Evolutionary conservation across 2,888 invertebrate genomes (phyloP), one percentile per base, ranked within the genome.

Genomic region (Molorchus minor): DNA sequence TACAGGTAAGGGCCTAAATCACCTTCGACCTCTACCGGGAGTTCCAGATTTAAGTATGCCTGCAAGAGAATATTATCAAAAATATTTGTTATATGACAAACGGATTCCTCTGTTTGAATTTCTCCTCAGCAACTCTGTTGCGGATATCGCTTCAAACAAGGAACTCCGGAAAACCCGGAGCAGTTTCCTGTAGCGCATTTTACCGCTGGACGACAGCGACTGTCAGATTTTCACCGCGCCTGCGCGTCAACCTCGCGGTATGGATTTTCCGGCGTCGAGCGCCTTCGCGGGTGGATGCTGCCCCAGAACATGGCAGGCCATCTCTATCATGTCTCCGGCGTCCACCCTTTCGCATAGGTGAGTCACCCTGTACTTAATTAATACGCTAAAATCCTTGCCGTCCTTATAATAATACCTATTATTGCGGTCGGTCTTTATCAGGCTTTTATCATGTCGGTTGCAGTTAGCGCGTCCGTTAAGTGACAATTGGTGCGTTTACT

Each of bases 261-360:
- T 55, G 55, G 55, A 55, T 55, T 55, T 55, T 46, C 45, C 46
- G 36, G 19, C 40, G 7, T n/a, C 40, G 17, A 17, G 29, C 29
- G 45, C 29, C 36, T 36, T 12, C 7, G 33, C 47, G 21, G 17
- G 53, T 41, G 58, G 58, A 58, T 58, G 58, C 58, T 58, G 58
- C 21, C 40, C 21, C 52, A 46, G 57, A 57, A 56, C 17, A 64
- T 67, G 67, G 65, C 65, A 61, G 65, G 47, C 70, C 58, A 64
- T 58, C 52, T 61, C 64, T 64, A 69, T 68, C 66, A 72, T 68
- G 72, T 68, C 70, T 67, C 60, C 68, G 61, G 64, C 62, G 58
- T 65, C 65, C 68, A 69, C 68, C 70, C 71, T 67, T 70, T 68
- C 65, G 60, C 66, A 64, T 59, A 69, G 73, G 74, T 75, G 71